phyloP scores from a whole-genome alignment of 2,113 vertebrate species.

The Nibea coibor region DNA sequence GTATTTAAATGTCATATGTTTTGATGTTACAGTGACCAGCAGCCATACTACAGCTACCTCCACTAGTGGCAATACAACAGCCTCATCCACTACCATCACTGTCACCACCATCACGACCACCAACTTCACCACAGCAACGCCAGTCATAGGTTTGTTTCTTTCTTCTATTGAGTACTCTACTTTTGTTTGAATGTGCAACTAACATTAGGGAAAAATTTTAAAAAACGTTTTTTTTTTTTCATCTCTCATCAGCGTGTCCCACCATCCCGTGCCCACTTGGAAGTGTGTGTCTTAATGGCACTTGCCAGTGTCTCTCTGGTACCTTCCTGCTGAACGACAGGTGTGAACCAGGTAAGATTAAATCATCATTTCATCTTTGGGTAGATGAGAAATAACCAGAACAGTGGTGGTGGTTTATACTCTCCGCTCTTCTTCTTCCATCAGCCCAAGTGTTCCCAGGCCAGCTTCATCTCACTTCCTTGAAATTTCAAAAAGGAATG shows the following conservation, averaged over 20 bases:
- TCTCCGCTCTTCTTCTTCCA: constrained; percentile 6
- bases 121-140: constrained; percentile 10
- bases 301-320: constrained; percentile 81
- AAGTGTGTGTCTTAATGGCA: constrained; percentile 69
- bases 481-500: constrained; percentile 65
- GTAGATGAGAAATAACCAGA: not conserved
- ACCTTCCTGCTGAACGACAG: constrained; percentile 42
- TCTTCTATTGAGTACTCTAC: not conserved
- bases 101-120: constrained; percentile 11
- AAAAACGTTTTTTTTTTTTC: not conserved
- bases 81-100: not conserved
- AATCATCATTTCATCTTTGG: not conserved
- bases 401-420: not conserved
- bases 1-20: not conserved
- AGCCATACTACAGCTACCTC: not conserved
- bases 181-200: too few relatives aligned
- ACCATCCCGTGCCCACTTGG: constrained; percentile 62
- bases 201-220: not conserved
- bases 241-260: constrained; percentile 76
- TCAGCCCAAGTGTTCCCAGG: constrained; percentile 82
- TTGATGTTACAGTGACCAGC: not conserved
- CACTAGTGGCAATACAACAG: not conserved
- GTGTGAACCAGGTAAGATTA: constrained; percentile 74
- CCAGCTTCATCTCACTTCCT: constrained; percentile 60
- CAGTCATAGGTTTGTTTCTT: constrained; percentile 58